Conservation (phyloP, 2,888 invertebrate genomes). For the Nesidiocoris tenuis region DNA sequence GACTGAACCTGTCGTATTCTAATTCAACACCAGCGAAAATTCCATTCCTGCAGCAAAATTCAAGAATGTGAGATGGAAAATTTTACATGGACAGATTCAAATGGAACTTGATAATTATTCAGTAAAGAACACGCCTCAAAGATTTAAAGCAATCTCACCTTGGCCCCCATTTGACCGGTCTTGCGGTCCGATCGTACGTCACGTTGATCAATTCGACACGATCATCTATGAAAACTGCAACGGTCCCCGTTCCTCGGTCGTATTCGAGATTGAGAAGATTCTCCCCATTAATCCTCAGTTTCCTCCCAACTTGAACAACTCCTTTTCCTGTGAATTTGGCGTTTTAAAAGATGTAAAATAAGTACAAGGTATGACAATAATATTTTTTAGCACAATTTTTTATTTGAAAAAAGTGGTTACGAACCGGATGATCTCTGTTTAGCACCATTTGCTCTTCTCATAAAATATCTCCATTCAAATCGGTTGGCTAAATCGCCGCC, state of each 20-base stretch:
- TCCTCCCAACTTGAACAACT: slow-evolving; percentile 80
- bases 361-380: too few species aligned
- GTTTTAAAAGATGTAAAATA: slow-evolving; percentile 8
- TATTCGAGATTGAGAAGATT: slow-evolving; percentile 88
- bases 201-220: slow-evolving; percentile 81
- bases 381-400: too few species aligned
- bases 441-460: slow-evolving; percentile 69
- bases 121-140: too few species aligned
- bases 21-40: slow-evolving; percentile 86
- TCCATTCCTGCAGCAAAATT: slow-evolving; percentile 61
- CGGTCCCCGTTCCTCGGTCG: slow-evolving; percentile 80
- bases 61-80: too few species aligned
- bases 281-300: slow-evolving; percentile 85
- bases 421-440: slow-evolving; percentile 53
- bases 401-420: too few species aligned
- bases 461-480: slow-evolving; percentile 94
- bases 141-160: slow-evolving; percentile 55
- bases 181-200: slow-evolving; percentile 79
- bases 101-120: not conserved
- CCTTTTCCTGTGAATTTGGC: slow-evolving; percentile 65
- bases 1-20: slow-evolving; percentile 87
- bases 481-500: slow-evolving; percentile 87
- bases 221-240: slow-evolving; percentile 84
- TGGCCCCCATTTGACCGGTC: slow-evolving; percentile 82
- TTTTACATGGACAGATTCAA: not conserved